Conservation (phyloP, 2,113 vertebrate genomes). For the Saimiri boliviensis region DNA sequence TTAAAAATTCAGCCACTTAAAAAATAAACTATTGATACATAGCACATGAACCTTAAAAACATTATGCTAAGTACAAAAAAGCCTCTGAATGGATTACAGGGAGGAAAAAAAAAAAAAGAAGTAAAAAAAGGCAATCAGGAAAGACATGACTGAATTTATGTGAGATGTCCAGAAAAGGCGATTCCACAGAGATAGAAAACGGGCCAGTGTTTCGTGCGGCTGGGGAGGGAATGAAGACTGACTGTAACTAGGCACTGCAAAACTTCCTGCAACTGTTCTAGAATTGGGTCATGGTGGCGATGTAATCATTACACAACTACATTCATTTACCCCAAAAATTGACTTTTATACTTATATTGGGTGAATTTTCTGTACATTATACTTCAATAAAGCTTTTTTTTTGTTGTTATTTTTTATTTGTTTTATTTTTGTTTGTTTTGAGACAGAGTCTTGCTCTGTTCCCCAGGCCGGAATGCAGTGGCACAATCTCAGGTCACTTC, state of each 20-base stretch:
- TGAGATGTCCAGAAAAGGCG: neutral
- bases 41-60: neutral
- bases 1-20: neutral
- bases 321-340: neutral
- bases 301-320: neutral
- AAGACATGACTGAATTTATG: neutral
- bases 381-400: neutral
- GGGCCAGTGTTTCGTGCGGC: neutral
- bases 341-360: neutral
- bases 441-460: too few species aligned
- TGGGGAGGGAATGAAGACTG: neutral
- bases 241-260: neutral
- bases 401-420: too few species aligned
- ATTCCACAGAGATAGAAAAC: neutral
- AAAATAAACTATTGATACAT: neutral
- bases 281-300: neutral
- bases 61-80: neutral
- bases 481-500: too few species aligned
- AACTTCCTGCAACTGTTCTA: neutral
- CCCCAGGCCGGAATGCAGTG: too few species aligned
- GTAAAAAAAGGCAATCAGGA: neutral
- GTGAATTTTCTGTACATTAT: neutral
- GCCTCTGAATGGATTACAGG: too few species aligned
- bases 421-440: too few species aligned
- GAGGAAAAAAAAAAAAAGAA: neutral